Conservation (phyloP, 2,113 vertebrate species). For the Mormoops blainvillei region DNA sequence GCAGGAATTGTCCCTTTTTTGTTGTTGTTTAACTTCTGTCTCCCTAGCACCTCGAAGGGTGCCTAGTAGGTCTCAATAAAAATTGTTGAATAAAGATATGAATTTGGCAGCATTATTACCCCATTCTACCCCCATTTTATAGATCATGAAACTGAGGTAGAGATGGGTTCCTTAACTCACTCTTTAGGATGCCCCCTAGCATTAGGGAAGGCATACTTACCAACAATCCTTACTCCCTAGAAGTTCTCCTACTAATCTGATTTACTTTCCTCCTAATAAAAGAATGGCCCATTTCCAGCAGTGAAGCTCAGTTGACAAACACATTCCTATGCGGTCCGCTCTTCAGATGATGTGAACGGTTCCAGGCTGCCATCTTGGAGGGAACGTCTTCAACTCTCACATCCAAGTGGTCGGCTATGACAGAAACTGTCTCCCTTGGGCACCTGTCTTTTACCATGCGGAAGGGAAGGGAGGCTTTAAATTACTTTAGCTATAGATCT, state of each 20-base stretch:
- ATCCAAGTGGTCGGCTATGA: accelerated
- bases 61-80: neutral
- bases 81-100: neutral
- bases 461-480: neutral
- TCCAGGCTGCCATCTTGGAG: neutral
- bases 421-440: neutral
- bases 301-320: neutral
- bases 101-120: neutral
- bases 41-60: neutral
- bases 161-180: neutral
- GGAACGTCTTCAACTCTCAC: too few relatives aligned
- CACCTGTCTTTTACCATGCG: neutral
- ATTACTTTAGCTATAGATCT: neutral
- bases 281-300: neutral
- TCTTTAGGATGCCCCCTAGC: neutral
- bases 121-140: neutral
- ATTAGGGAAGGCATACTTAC: neutral
- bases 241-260: neutral
- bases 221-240: neutral
- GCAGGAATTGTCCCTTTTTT: neutral
- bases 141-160: neutral
- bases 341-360: neutral
- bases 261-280: neutral
- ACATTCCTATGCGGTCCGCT: accelerated
- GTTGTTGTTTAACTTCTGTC: neutral